Evolutionary conservation across 2,113 vertebrate genomes (phyloP).

Genomic region (Hippoglossus stenolepis): DNA sequence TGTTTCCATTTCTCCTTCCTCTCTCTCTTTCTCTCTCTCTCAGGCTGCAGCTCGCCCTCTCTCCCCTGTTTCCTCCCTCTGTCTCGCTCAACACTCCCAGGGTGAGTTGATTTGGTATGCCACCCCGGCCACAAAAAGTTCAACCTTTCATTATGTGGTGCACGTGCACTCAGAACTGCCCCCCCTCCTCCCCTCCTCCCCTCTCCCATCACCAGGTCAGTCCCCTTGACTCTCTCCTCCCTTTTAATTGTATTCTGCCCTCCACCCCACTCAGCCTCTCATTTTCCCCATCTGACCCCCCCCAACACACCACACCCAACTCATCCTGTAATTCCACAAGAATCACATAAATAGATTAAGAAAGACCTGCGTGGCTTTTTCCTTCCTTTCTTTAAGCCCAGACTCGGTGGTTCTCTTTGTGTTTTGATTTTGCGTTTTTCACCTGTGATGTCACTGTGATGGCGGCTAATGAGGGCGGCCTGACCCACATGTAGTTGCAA

Average conservation of each 20-base stretch:
- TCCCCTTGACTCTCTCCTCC: constrained; percentile 81
- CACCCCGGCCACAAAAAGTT: constrained; percentile 86
- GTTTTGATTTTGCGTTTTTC: constrained; percentile 67
- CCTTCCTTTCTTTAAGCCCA: constrained; percentile 14
- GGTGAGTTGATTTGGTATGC: constrained; percentile 90
- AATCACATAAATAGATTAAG: constrained; percentile 44
- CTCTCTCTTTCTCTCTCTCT: constrained; percentile 3
- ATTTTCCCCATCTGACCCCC: constrained; percentile 45
- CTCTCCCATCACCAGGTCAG: constrained; percentile 86
- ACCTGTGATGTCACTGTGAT: constrained; percentile 73
- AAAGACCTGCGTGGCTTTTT: neutral
- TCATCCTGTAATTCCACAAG: constrained; percentile 49
- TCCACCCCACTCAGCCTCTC: constrained; percentile 54
- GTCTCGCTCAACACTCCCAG: constrained; percentile 79
- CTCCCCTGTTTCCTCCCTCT: constrained; percentile 10
- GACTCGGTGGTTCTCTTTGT: constrained; percentile 20
- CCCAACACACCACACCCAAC: constrained; percentile 19
- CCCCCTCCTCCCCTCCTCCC: constrained; percentile 51
- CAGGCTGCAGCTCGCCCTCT: constrained; percentile 17
- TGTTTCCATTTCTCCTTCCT: constrained; percentile 49
- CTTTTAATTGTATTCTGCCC: constrained; percentile 81
- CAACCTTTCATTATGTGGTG: constrained; percentile 88
- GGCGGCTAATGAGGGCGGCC: constrained; percentile 71
- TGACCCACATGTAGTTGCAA: constrained; percentile 69
- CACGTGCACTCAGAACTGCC: constrained; percentile 73